Evolutionary conservation across 1,140 invertebrate genomes (phyloP).

Genomic region (Paralvinella palmiformis): DNA sequence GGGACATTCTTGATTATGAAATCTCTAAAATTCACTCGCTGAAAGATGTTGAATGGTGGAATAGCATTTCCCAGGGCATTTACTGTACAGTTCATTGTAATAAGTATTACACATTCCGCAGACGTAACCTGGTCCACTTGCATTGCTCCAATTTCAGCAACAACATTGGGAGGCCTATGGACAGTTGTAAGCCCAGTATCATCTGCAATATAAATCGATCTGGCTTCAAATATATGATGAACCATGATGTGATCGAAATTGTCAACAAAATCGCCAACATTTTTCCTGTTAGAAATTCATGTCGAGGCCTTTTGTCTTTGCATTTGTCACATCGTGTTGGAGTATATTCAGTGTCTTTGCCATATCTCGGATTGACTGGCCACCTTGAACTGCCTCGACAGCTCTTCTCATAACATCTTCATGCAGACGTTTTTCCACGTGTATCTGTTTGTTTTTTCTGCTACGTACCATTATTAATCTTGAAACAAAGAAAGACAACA

Average conservation of each 20-base stretch:
- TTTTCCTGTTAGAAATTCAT: conserved; percentile 54
- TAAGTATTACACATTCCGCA: conserved; percentile 46
- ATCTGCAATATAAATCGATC: conserved; percentile 51
- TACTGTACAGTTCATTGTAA: conserved; percentile 25
- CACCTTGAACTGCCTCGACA: too few relatives aligned
- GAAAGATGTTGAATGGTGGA: conserved; percentile 40
- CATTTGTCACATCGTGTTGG: too few relatives aligned
- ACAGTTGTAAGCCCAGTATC: conserved; percentile 53
- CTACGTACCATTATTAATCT: too few relatives aligned
- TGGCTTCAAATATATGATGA: conserved; percentile 27
- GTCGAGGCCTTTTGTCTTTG: too few relatives aligned
- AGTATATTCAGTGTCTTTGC: too few relatives aligned
- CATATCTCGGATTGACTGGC: too few relatives aligned
- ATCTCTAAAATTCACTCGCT: conserved; percentile 28
- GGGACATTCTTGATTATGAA: conserved; percentile 51
- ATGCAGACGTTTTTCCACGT: too few relatives aligned
- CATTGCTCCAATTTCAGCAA: conserved; percentile 43
- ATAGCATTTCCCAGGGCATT: conserved; percentile 30
- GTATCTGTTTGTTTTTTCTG: too few relatives aligned
- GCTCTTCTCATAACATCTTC: too few relatives aligned
- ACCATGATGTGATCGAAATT: conserved; percentile 24
- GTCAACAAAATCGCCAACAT: conserved; percentile 24
- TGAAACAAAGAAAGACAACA: too few relatives aligned
- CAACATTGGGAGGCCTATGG: conserved; percentile 47
- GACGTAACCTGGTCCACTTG: conserved; percentile 50